Percentiles rank a stretch among this genome's conserved stretches.
phyloP scores from a whole-genome alignment of 2,888 invertebrate species.

The Athetis lepigone region DNA sequence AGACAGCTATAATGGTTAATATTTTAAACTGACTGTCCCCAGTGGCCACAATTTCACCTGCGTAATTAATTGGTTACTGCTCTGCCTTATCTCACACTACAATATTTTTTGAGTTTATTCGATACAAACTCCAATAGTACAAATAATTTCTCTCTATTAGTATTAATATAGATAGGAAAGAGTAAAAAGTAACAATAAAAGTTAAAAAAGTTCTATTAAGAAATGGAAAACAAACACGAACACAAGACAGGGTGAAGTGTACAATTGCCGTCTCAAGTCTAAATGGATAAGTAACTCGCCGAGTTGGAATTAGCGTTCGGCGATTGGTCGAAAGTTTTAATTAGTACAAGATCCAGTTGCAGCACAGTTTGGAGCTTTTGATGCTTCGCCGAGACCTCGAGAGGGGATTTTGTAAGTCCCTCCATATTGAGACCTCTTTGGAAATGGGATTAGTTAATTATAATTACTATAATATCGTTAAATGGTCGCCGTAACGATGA shows the following conservation, averaged over 20 bases:
- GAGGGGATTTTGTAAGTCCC: conserved; percentile 47
- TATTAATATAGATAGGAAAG: neutral
- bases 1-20: too few relatives aligned
- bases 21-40: too few relatives aligned
- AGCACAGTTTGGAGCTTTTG: conserved; percentile 62
- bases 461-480: conserved; percentile 46
- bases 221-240: conserved; percentile 39
- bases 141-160: too few relatives aligned
- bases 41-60: too few relatives aligned
- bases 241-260: conserved; percentile 50
- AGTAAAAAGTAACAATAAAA: conserved; percentile 9
- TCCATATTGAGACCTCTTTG: conserved; percentile 39
- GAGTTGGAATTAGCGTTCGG: conserved; percentile 63
- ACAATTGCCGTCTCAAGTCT: conserved; percentile 59
- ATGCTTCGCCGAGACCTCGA: conserved; percentile 47
- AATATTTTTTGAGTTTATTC: too few relatives aligned
- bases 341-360: conserved; percentile 67
- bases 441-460: conserved; percentile 47
- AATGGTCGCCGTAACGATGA: conserved; percentile 15
- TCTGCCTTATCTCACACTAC: too few relatives aligned
- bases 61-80: too few relatives aligned
- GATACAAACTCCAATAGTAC: too few relatives aligned
- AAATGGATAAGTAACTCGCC: conserved; percentile 60
- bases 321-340: conserved; percentile 69
- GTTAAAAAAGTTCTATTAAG: conserved; percentile 14